Conservation (phyloP, 2,113 vertebrate genomes). For the Egretta garzetta region DNA sequence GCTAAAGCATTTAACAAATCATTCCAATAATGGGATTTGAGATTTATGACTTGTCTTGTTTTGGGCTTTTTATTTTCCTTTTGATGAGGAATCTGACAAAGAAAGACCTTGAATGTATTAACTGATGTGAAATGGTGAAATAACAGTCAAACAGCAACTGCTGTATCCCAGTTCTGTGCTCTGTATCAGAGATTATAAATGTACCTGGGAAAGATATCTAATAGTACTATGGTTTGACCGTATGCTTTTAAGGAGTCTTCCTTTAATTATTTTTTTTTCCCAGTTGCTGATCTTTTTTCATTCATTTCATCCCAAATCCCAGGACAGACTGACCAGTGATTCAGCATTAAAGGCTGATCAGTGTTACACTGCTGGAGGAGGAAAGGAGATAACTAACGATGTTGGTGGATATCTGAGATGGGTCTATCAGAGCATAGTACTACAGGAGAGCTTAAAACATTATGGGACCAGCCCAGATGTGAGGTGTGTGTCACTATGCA, state of each 20-base stretch:
- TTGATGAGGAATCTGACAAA: background rate
- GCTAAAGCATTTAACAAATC: background rate
- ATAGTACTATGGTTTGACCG: background rate
- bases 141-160: background rate
- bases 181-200: background rate
- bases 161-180: background rate
- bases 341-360: background rate
- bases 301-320: background rate
- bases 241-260: rapidly evolving
- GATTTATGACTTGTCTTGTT: background rate
- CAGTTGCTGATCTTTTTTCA: background rate
- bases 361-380: background rate
- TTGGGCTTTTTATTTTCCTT: background rate
- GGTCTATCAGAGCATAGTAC: background rate
- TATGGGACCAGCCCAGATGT: rapidly evolving
- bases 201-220: background rate
- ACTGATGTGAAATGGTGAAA: background rate
- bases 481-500: background rate
- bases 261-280: background rate
- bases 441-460: background rate
- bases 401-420: background rate
- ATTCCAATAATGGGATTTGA: background rate
- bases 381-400: background rate
- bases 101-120: background rate
- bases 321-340: background rate